Evolutionary conservation across 2,888 invertebrate genomes (phyloP), one percentile per base, ranked within the genome.

Genomic region (Schizaphis graminum): DNA sequence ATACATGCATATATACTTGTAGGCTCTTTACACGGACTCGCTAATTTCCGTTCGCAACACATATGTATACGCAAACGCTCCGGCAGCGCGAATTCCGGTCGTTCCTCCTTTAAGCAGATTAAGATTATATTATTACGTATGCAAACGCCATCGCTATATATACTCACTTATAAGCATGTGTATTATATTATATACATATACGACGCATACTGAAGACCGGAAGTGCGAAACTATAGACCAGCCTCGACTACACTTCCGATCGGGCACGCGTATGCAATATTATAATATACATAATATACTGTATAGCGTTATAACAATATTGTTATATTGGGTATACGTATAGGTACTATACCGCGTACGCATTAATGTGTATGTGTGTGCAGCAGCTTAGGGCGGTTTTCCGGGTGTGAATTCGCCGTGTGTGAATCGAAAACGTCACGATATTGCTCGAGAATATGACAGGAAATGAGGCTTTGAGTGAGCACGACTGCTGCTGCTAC

Each of bases 381-480:
- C 35, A 77, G 77, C 21, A 21, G 77, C 77, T 35, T 41, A 77
- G 77, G 77, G 77, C 21, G 77, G 77, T 77, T 77, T 77, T 77
- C 77, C 77, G 77, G 77, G 77, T 77, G 21, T 35, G 56, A 49
- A 35, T 56, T 35, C 56, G 56, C 35, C 35, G 88, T 28, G 21
- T 49, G 49, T 21, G 87, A 21, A 88, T 47, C 92, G 86, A 92
- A 86, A 61, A 87, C 92, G 77, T 77, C 77, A 77, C 77, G 24
- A n/a, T 87, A 92, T 67, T 41, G 7, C 92, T 49, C 47, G 89
- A 49, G 49, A n/a, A 87, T 87, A 49, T 87, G 88, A 67, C 92
- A 67, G 92, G 92, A 92, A 92, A 92, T 92, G 92, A 87, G 88
- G 26, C 88, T 92, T 88, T 87, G 92, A 92, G 92, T 88, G 92